Conservation (phyloP, 2,797 vertebrate species). For the Aldrovandia affinis region DNA sequence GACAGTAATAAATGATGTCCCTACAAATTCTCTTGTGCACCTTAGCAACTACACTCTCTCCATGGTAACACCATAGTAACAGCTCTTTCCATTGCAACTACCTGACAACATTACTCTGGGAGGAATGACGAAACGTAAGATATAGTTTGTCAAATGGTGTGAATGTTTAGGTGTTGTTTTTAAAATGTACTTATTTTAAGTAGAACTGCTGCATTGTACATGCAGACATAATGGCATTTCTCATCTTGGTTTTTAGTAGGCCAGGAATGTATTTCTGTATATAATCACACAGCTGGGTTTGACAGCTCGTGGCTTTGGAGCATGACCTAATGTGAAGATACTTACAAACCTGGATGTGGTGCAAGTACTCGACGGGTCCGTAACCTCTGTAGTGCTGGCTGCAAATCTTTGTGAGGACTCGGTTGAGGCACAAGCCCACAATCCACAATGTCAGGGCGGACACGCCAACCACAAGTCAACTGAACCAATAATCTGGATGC, state of each 20-base stretch:
- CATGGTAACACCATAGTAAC: constrained; percentile 68
- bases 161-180: not conserved
- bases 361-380: not conserved
- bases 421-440: not conserved
- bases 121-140: constrained; percentile 36
- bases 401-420: not conserved
- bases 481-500: not conserved
- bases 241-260: not conserved
- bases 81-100: constrained; percentile 47
- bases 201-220: not conserved
- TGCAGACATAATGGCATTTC: not conserved
- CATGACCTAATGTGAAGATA: not conserved
- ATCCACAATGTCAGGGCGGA: not conserved
- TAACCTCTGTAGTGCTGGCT: not conserved
- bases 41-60: constrained; percentile 73
- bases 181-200: not conserved
- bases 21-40: constrained; percentile 65
- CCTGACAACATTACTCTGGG: constrained; percentile 44
- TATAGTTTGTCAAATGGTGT: constrained; percentile 8
- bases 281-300: not conserved
- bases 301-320: not conserved
- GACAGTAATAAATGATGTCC: constrained; percentile 77
- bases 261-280: not conserved
- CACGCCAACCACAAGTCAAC: not conserved
- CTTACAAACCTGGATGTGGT: not conserved